Evolutionary conservation across 2,888 invertebrate genomes (phyloP).

Genomic region (Clivina fossor): DNA sequence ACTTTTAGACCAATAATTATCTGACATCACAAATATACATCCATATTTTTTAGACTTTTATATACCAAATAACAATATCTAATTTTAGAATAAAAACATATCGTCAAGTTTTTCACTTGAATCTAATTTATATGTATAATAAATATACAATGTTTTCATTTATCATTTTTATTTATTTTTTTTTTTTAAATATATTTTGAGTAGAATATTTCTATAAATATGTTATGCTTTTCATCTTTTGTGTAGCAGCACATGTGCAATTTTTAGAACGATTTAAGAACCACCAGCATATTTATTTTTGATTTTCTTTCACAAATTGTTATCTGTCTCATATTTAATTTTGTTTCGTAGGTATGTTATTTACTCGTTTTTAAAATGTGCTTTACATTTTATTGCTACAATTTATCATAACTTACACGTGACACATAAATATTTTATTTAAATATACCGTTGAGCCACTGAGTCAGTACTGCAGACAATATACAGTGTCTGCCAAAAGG

Average conservation of each 20-base stretch:
- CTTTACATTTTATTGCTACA: too few relatives aligned
- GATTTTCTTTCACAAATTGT: too few relatives aligned
- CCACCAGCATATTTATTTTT: slow-evolving; percentile 27
- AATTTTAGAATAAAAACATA: slow-evolving; percentile 29
- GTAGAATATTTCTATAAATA: background rate
- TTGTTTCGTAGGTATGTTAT: too few relatives aligned
- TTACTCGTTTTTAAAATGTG: too few relatives aligned
- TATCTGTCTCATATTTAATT: too few relatives aligned
- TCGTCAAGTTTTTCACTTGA: slow-evolving; percentile 20
- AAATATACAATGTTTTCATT: slow-evolving; percentile 20
- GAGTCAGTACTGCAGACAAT: too few relatives aligned
- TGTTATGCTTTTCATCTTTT: slow-evolving; percentile 1
- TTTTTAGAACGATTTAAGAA: slow-evolving; percentile 30
- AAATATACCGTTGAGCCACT: too few relatives aligned
- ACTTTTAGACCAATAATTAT: slow-evolving; percentile 31
- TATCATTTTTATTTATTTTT: background rate
- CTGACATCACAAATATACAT: slow-evolving; percentile 33
- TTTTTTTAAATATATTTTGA: background rate
- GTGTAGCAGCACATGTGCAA: slow-evolving; percentile 12
- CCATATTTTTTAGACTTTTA: slow-evolving; percentile 30
- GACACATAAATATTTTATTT: too few relatives aligned
- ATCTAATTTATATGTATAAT: slow-evolving; percentile 7
- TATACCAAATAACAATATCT: slow-evolving; percentile 31
- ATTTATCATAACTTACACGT: too few relatives aligned
- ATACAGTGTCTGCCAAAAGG: too few relatives aligned